These are phyloP conservation scores for Delphinapterus leucas DNA, from an alignment of 2,113 vertebrate genomes.

Conservation along the genomic window DNA sequence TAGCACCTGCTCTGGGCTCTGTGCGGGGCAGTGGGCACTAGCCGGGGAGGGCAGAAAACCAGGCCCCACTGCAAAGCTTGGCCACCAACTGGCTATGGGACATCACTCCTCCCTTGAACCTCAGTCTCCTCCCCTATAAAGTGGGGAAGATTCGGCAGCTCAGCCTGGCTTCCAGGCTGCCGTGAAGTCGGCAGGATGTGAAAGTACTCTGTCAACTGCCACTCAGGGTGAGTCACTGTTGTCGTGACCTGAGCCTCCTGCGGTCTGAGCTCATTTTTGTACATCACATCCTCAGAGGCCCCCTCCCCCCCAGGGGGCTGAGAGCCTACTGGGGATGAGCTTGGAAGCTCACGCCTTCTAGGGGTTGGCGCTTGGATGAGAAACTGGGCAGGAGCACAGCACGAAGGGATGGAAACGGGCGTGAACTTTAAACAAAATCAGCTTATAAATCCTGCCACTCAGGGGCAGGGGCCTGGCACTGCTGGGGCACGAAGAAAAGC, in stretches of 20 bases:
- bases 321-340: background rate
- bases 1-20: background rate
- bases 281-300: background rate
- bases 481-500: background rate
- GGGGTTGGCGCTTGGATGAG: background rate
- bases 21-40: background rate
- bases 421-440: conserved; percentile 7
- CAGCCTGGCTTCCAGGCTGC: background rate
- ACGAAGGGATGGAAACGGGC: background rate
- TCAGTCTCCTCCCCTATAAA: background rate
- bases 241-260: background rate
- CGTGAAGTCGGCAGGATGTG: background rate
- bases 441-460: background rate
- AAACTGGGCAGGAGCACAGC: background rate
- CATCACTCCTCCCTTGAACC: background rate
- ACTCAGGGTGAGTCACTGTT: background rate
- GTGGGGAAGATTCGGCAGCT: background rate
- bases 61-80: background rate
- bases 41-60: background rate
- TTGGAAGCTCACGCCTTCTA: background rate
- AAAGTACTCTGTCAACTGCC: background rate
- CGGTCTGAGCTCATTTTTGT: background rate
- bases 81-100: too few relatives aligned
- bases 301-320: background rate
- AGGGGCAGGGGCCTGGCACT: background rate